Conservation (phyloP, 2,888 invertebrate genomes). For the Stegophylla sp. region DNA sequence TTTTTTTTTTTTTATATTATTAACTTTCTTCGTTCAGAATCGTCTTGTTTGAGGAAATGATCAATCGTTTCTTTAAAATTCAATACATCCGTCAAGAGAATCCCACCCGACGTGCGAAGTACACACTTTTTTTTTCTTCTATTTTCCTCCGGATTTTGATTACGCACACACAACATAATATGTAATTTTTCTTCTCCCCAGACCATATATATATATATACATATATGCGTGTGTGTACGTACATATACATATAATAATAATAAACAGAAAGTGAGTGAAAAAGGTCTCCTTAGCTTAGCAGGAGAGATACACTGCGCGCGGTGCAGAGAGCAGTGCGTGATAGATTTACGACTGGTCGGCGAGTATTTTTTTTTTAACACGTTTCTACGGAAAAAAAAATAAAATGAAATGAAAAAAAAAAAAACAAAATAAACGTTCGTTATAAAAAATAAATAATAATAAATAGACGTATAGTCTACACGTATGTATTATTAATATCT, state of each 20-base stretch:
- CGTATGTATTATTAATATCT: constrained; percentile 43
- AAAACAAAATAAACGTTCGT: constrained; percentile 34
- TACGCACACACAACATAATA: neutral
- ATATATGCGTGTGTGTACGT: too few relatives aligned
- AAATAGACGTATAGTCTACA: neutral
- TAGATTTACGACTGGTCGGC: constrained; percentile 52
- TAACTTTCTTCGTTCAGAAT: too few relatives aligned
- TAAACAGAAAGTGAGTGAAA: neutral
- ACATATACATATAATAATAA: neutral
- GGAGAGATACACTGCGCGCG: too few relatives aligned
- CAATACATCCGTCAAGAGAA: too few relatives aligned
- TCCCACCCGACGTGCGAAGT: too few relatives aligned
- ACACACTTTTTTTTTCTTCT: neutral
- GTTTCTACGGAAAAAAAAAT: constrained; percentile 19
- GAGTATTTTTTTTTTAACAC: constrained; percentile 30
- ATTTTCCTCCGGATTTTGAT: neutral
- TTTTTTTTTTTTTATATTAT: too few relatives aligned
- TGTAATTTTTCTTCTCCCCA: too few relatives aligned
- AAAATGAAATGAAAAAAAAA: too few relatives aligned
- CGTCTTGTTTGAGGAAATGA: too few relatives aligned
- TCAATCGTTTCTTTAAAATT: too few relatives aligned
- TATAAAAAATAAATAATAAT: neutral
- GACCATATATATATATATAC: too few relatives aligned
- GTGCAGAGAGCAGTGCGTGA: too few relatives aligned
- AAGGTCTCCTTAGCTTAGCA: constrained; percentile 43